Percentiles rank a stretch among this genome's conserved stretches.
These are phyloP conservation scores for Picathartes gymnocephalus DNA, from an alignment of 2,113 vertebrate genomes.

Conservation along the genomic window DNA sequence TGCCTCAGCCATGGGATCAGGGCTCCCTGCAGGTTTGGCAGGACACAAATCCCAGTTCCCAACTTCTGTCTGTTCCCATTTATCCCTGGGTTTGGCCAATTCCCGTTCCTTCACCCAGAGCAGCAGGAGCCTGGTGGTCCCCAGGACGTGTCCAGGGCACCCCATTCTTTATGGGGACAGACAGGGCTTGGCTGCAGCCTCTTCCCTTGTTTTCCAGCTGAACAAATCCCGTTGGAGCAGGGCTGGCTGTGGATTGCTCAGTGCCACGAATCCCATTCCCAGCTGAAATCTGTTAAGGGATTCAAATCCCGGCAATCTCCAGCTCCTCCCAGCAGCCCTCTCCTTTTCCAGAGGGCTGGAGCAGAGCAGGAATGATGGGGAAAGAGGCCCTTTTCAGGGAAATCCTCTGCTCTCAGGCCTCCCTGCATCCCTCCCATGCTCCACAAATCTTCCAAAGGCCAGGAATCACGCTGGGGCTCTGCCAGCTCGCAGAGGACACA, in stretches of 20 bases:
- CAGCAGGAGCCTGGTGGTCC: neutral
- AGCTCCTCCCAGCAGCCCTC: neutral
- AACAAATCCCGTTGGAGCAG: rapidly evolving
- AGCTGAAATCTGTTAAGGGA: neutral
- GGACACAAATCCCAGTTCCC: neutral
- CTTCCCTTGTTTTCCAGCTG: neutral
- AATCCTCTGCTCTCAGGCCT: neutral
- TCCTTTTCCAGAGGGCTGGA: neutral
- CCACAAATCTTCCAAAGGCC: rapidly evolving
- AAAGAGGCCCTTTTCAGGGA: conserved; percentile 2
- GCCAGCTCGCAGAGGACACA: neutral
- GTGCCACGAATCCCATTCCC: neutral
- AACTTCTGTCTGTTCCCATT: neutral
- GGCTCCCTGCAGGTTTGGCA: neutral
- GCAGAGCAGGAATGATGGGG: neutral
- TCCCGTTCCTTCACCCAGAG: neutral
- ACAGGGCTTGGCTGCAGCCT: rapidly evolving
- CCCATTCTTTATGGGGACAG: rapidly evolving
- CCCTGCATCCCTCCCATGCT: neutral
- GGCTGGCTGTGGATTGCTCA: neutral
- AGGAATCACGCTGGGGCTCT: neutral
- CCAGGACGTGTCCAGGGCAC: neutral
- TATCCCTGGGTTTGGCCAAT: neutral
- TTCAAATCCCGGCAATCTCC: neutral
- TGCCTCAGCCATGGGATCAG: neutral